A percentile compares a stretch with the other conserved stretches of the same genome.
These are phyloP conservation scores for Eurystomus gularis DNA, from an alignment of 2,113 vertebrate genomes.

Conservation along the genomic window DNA sequence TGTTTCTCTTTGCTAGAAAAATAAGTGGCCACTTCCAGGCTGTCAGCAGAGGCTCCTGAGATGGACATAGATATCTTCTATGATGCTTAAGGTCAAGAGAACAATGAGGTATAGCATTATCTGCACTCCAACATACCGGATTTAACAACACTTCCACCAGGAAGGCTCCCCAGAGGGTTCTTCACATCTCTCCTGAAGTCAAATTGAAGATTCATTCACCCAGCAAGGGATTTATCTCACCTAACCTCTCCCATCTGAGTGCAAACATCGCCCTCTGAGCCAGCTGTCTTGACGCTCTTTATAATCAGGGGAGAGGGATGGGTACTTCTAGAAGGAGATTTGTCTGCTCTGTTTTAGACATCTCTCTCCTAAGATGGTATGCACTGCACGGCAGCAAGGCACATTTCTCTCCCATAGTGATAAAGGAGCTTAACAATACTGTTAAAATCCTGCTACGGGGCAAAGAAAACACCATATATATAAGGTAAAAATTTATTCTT, in stretches of 20 bases:
- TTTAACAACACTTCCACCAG: background rate
- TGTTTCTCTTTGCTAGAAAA: background rate
- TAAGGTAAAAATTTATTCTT: background rate
- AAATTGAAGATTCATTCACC: background rate
- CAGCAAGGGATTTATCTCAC: background rate
- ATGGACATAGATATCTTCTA: background rate
- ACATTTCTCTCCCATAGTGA: background rate
- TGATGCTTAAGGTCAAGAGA: background rate
- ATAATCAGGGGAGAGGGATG: background rate
- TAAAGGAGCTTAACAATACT: background rate
- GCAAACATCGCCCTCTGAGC: background rate
- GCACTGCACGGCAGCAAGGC: background rate
- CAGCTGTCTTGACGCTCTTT: background rate
- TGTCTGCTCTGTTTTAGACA: background rate
- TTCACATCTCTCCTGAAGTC: background rate
- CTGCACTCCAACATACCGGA: background rate
- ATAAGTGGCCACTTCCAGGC: background rate
- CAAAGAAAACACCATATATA: background rate
- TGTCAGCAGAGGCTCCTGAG: background rate
- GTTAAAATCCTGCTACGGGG: background rate
- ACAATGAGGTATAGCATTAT: background rate
- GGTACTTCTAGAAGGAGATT: background rate
- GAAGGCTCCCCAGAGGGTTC: background rate
- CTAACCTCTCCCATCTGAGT: background rate
- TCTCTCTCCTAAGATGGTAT: background rate